phyloP scores from a whole-genome alignment of 2,888 invertebrate species.

The Ctenicera cuprea region DNA sequence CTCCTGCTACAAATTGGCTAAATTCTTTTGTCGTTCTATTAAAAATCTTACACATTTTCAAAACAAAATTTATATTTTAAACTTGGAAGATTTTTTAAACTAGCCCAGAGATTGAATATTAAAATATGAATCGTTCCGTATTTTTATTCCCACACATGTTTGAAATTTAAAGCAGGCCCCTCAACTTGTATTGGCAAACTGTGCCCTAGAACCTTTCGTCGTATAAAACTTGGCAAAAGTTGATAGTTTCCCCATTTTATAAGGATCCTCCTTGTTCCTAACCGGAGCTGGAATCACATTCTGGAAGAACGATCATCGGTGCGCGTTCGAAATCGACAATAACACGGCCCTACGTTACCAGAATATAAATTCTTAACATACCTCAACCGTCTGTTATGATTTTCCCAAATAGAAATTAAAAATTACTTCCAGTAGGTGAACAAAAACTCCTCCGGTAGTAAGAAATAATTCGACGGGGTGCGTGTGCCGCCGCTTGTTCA shows the following conservation, averaged over 20 bases:
- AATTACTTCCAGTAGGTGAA: constrained; percentile 68
- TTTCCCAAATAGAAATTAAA: constrained; percentile 71
- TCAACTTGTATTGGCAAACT: constrained; percentile 31
- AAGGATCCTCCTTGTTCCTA: constrained; percentile 58
- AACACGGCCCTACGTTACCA: constrained; percentile 63
- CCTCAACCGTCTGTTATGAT: constrained; percentile 67
- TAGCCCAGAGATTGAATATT: too few relatives aligned
- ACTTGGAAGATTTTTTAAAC: too few relatives aligned
- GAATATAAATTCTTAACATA: constrained; percentile 70
- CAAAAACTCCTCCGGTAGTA: constrained; percentile 56
- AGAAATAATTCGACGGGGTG: constrained; percentile 39
- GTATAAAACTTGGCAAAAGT: constrained; percentile 53
- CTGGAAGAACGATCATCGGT: constrained; percentile 69
- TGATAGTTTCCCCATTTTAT: constrained; percentile 59
- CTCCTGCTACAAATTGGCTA: too few relatives aligned
- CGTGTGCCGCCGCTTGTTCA: constrained; percentile 47
- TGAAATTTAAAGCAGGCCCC: too few relatives aligned
- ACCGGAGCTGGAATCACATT: constrained; percentile 64
- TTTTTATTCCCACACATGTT: not conserved
- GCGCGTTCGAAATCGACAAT: constrained; percentile 68
- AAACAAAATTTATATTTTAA: too few relatives aligned
- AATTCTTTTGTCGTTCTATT: too few relatives aligned
- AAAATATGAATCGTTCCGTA: too few relatives aligned
- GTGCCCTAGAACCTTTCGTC: constrained; percentile 25
- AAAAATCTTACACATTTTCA: too few relatives aligned